Evolutionary conservation across 2,888 invertebrate genomes (phyloP), one percentile per base, ranked within the genome.

Genomic region (Brachylomia viminalis): DNA sequence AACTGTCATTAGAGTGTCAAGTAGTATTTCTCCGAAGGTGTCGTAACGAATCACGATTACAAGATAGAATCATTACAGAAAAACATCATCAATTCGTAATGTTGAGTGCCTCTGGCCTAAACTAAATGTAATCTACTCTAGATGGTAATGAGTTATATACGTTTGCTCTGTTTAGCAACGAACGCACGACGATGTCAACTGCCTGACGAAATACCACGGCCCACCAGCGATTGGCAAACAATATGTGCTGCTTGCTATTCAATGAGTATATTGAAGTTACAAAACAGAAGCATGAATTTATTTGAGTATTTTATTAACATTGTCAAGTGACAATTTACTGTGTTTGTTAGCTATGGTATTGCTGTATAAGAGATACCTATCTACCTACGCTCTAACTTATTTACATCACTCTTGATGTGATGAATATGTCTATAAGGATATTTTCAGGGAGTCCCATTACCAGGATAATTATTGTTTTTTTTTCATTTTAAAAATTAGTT

Each of bases 111-210:
- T 65, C 73, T 77, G 73, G 54, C 59, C 56, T 61, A 61, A 62
- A 79, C 62, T 33, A 61, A 80, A 70, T 45, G 58, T 67, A 80
- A 74, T 70, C 66, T 82, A 75, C 75, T 65, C 15, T 70, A 59
- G 69, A 82, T 75, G 86, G 72, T 85, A 84, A 84, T 84, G 83
- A 83, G 61, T 82, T 71, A 52, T 67, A 54, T 74, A 62, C 65
- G 54, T 80, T 69, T 75, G 80, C 76, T 79, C 76, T 54, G 82
- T 82, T 87, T 79, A 80, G 76, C 79, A 77, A 75, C 17, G 56
- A 59, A 81, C 82, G 64, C 84, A 80, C 79, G 72, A 62, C 70
- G 86, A 85, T 86, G 81, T 85, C 86, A 86, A 81, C 83, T 59
- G 52, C 13, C 65, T 84, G 78, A 70, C 77, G 88, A 84, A 82